Evolutionary conservation across 2,888 invertebrate genomes (phyloP).

Genomic region (Cephus pygmeus): DNA sequence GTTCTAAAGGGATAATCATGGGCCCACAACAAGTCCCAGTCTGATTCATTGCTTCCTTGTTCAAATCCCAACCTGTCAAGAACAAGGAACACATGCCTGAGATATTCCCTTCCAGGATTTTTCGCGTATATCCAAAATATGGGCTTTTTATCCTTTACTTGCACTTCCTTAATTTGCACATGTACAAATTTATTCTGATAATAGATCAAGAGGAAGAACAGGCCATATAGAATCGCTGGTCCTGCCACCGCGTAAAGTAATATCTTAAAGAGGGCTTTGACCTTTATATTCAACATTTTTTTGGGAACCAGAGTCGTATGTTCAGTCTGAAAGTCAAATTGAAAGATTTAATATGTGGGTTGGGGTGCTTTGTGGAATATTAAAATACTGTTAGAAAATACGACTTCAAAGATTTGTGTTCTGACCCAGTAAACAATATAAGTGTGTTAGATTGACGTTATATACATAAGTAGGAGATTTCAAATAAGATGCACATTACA

Average conservation of each 20-base stretch:
- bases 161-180: slow-evolving; percentile 18
- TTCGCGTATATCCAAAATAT: slow-evolving; percentile 73
- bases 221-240: slow-evolving; percentile 43
- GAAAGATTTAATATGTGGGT: too few species aligned
- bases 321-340: too few species aligned
- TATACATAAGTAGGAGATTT: too few species aligned
- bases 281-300: slow-evolving; percentile 40
- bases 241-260: slow-evolving; percentile 41
- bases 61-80: slow-evolving; percentile 81
- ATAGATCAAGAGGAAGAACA: slow-evolving; percentile 38
- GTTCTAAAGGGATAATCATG: slow-evolving; percentile 89
- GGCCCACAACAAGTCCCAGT: slow-evolving; percentile 93
- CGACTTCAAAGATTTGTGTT: too few species aligned
- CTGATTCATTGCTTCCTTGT: slow-evolving; percentile 68
- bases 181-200: slow-evolving; percentile 33
- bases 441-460: too few species aligned
- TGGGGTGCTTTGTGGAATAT: too few species aligned
- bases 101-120: slow-evolving; percentile 75
- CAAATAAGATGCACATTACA: too few species aligned
- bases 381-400: too few species aligned
- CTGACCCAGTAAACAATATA: too few species aligned
- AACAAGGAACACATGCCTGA: slow-evolving; percentile 84
- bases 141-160: slow-evolving; percentile 46
- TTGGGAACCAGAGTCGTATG: too few species aligned
- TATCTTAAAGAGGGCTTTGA: slow-evolving; percentile 47